These are phyloP conservation scores for Anthrax anthrax DNA, from an alignment of 2,888 invertebrate genomes.

Conservation along the genomic window DNA sequence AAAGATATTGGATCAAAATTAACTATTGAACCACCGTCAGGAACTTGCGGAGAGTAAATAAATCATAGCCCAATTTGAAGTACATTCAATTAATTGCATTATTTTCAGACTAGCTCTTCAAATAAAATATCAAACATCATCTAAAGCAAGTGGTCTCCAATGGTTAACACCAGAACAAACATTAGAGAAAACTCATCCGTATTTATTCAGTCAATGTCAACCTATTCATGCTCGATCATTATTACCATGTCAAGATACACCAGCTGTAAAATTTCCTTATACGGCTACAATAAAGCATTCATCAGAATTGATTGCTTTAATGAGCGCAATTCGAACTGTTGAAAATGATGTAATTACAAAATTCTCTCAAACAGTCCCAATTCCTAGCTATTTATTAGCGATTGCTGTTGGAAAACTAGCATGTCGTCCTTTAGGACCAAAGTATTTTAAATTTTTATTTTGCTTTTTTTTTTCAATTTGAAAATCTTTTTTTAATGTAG, in stretches of 20 bases:
- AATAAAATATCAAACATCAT: slow-evolving; percentile 63
- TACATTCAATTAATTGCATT: background rate
- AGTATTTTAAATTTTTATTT: slow-evolving; percentile 23
- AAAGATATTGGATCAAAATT: slow-evolving; percentile 64
- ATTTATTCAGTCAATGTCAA: slow-evolving; percentile 74
- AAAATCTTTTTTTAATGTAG: slow-evolving; percentile 25
- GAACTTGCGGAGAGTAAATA: slow-evolving; percentile 36
- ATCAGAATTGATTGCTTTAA: slow-evolving; percentile 59
- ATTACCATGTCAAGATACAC: slow-evolving; percentile 86
- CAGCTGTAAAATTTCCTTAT: slow-evolving; percentile 77
- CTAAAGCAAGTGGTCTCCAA: slow-evolving; percentile 70
- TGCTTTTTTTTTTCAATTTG: background rate
- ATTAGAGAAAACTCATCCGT: slow-evolving; percentile 71
- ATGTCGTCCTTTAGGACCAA: slow-evolving; percentile 57
- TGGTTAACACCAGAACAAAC: slow-evolving; percentile 83
- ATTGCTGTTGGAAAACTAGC: slow-evolving; percentile 76
- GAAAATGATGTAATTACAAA: slow-evolving; percentile 32
- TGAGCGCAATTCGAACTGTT: slow-evolving; percentile 63
- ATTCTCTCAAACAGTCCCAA: slow-evolving; percentile 65
- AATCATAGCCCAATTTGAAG: too few relatives aligned
- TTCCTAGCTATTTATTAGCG: slow-evolving; percentile 82
- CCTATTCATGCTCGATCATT: slow-evolving; percentile 82
- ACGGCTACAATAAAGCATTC: slow-evolving; percentile 60
- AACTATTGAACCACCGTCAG: slow-evolving; percentile 48
- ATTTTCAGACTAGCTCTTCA: slow-evolving; percentile 20